These are phyloP conservation scores for Oceanodroma tethys DNA, from an alignment of 2,113 vertebrate species.

Conservation along the genomic window DNA sequence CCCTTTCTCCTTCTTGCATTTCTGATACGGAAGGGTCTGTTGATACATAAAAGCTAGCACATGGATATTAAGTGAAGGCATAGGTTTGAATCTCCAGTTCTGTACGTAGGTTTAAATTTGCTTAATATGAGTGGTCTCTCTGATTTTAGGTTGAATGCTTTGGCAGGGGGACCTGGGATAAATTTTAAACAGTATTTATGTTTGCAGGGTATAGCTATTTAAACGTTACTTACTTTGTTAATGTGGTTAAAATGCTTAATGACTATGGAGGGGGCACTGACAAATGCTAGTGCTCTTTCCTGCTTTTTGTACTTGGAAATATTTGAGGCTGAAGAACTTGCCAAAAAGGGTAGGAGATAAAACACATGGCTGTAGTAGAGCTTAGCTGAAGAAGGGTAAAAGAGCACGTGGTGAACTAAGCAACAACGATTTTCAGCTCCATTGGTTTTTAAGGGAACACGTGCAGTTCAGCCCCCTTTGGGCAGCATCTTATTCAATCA, in stretches of 20 bases:
- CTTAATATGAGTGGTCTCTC: neutral
- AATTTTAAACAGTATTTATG: neutral
- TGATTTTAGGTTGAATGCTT: neutral
- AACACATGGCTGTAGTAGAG: neutral
- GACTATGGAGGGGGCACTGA: neutral
- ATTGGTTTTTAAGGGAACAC: slow-evolving; percentile 66
- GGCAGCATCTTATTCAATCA: slow-evolving; percentile 64
- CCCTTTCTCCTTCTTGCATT: neutral
- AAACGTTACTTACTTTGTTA: neutral
- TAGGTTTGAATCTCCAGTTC: neutral
- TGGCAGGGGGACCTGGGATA: neutral
- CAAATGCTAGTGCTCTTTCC: slow-evolving; percentile 9
- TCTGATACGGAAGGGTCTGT: neutral
- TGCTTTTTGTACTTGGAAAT: neutral
- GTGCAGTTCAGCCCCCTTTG: slow-evolving; percentile 60
- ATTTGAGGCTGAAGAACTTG: neutral
- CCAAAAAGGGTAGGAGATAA: neutral
- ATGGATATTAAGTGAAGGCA: neutral
- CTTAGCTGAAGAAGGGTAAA: slow-evolving; percentile 39
- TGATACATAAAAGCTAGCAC: neutral
- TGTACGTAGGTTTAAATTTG: neutral
- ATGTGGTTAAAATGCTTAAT: neutral
- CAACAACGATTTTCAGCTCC: slow-evolving; percentile 66
- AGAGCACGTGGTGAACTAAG: slow-evolving; percentile 52
- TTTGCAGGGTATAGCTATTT: neutral